Evolutionary conservation across 2,888 invertebrate genomes (phyloP), one percentile per base, ranked within the genome.

Genomic region (Gymnoscelis rufifasciata): DNA sequence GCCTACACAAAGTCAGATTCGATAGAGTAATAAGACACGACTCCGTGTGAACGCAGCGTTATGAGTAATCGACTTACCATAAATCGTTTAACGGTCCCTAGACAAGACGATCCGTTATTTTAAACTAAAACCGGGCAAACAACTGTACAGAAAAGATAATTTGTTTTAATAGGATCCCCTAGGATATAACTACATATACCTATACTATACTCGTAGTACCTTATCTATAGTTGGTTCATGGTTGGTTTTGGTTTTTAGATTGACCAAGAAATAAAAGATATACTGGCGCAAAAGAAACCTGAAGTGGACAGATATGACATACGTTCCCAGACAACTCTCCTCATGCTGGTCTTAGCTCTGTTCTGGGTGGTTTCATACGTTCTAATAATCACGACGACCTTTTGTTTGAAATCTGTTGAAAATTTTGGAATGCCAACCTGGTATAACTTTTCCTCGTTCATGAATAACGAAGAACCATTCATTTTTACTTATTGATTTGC

Each of bases 281-380:
- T 31, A n/a, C 6, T 36, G 15, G 19, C n/a, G n/a, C 30, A 24
- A 14, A 30, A 37, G 36, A 12, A 23, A 7, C 7, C 7, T 15
- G 27, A 15, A 7, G 3, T 5, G 8, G 29, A 40, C 2, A 39
- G 26, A 2, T 39, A 51, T 41, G 57, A 64, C 42, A 63, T 64
- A 60, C 62, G 50, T 24, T 47, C 57, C 8, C 64, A 68, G 31
- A 64, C 59, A 5, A 66, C 66, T 10, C 43, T 74, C 5, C 69
- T 68, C 67, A 51, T 78, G 59, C 40, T 78, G 47, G 37, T 65
- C 1, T 52, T 67, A 2, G 73, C 73, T 2, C 19, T 78, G 1
- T 30, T 78, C 7, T 79, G 78, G 78, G 41, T 70, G 7, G 40
- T 65, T 24, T 61, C 68, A 0, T 75, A 74, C 31, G 26, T 66